Percentiles rank a stretch among this genome's conserved stretches.
phyloP scores from a whole-genome alignment of 1,140 invertebrate genomes.

The Pararge aegeria region DNA sequence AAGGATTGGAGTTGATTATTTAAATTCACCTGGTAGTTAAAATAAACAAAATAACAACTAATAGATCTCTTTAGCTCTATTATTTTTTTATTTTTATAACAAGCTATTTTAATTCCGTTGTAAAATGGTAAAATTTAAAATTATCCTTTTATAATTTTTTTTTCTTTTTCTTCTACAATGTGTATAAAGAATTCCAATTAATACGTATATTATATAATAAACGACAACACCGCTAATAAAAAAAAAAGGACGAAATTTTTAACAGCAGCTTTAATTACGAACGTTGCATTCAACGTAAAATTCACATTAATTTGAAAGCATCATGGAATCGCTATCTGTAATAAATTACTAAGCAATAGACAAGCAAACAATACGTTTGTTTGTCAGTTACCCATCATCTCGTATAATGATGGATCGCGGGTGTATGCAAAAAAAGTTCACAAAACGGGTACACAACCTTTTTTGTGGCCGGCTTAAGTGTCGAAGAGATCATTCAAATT shows the following conservation, averaged over 20 bases:
- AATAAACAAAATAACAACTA: too few species aligned
- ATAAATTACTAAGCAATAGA: slow-evolving; percentile 51
- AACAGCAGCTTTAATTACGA: background rate
- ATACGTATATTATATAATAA: too few species aligned
- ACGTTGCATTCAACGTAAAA: background rate
- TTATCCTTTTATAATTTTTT: too few species aligned
- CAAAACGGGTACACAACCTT: background rate
- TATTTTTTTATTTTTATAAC: too few species aligned
- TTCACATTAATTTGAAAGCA: background rate
- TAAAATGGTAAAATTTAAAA: too few species aligned
- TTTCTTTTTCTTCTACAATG: too few species aligned
- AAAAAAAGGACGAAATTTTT: background rate
- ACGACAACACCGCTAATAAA: too few species aligned
- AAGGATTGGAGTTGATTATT: too few species aligned
- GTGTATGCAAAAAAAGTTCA: slow-evolving; percentile 47
- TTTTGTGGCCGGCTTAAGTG: background rate
- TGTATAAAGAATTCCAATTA: too few species aligned
- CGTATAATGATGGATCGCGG: slow-evolving; percentile 38
- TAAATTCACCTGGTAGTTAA: too few species aligned
- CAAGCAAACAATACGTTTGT: slow-evolving; percentile 54
- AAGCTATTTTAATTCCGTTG: too few species aligned
- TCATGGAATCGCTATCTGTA: slow-evolving; percentile 11
- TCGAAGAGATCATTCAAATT: background rate
- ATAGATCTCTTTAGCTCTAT: too few species aligned
- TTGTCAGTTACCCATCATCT: slow-evolving; percentile 43